phyloP scores from a whole-genome alignment of 2,797 vertebrate genomes.

The Chrosomus eos region DNA sequence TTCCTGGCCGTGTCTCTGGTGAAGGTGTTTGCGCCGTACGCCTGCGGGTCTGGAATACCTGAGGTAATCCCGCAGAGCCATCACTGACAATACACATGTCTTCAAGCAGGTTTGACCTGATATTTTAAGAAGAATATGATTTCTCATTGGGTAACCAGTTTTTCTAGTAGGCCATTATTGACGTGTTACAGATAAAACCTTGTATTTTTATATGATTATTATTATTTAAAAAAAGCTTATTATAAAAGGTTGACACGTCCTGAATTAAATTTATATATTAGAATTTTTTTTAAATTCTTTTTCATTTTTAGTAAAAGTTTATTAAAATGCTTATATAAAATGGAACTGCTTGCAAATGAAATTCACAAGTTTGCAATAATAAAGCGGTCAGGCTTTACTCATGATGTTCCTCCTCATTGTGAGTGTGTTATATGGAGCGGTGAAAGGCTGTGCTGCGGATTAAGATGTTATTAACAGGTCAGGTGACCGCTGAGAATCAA shows the following conservation, averaged over 20 bases:
- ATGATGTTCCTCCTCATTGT: not conserved
- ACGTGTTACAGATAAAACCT: not conserved
- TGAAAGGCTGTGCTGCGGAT: not conserved
- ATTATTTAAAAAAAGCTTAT: not conserved
- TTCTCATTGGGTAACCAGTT: not conserved
- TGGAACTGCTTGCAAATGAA: not conserved
- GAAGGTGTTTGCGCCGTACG: constrained; percentile 96
- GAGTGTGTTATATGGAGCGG: not conserved
- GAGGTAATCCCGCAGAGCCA: constrained; percentile 81
- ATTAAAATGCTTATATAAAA: not conserved
- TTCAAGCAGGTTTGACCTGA: not conserved
- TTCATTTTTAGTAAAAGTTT: not conserved
- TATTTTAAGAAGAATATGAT: not conserved
- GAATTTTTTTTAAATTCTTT: not conserved
- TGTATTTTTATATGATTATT: no score
- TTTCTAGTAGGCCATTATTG: not conserved
- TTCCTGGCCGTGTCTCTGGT: constrained; percentile 96
- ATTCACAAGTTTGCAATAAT: not conserved
- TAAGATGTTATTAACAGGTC: not conserved
- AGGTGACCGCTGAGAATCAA: not conserved
- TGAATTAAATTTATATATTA: not conserved
- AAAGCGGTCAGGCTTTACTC: not conserved
- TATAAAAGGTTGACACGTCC: not conserved
- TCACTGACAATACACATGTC: not conserved
- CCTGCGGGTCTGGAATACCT: constrained; percentile 97